Evolutionary conservation across 2,113 vertebrate species (phyloP).

Genomic region (Ammodytes dubius): DNA sequence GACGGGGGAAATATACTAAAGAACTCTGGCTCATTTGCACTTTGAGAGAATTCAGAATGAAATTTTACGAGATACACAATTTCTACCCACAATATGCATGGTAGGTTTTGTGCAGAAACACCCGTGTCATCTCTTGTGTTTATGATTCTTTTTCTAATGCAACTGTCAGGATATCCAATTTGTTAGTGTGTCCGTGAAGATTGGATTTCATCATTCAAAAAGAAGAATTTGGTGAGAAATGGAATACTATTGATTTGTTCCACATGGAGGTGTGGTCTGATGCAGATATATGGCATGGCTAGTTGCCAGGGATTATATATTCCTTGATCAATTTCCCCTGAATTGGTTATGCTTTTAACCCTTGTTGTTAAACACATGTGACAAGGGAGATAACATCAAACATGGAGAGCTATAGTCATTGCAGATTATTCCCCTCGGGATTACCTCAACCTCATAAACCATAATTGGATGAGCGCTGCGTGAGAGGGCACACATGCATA

Average conservation of each 20-base stretch:
- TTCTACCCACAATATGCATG: constrained; percentile 31
- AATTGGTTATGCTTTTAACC: constrained; percentile 70
- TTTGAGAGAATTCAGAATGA: constrained; percentile 51
- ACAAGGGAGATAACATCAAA: constrained; percentile 66
- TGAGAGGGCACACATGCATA: neutral
- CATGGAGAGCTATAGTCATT: constrained; percentile 11
- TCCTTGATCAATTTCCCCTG: constrained; percentile 61
- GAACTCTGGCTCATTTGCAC: constrained; percentile 55
- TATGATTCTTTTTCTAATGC: constrained; percentile 48
- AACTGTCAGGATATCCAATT: constrained; percentile 67
- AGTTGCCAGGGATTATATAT: constrained; percentile 54
- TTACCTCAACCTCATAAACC: constrained; percentile 46
- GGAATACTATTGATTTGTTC: constrained; percentile 78
- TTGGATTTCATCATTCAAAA: constrained; percentile 74
- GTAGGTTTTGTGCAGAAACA: constrained; percentile 22
- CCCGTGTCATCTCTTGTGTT: constrained; percentile 43
- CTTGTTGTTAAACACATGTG: constrained; percentile 64
- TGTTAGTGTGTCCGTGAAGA: constrained; percentile 69
- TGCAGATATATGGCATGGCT: constrained; percentile 58
- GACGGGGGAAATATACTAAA: constrained; percentile 52
- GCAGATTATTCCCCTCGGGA: constrained; percentile 31
- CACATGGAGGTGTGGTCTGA: constrained; percentile 67
- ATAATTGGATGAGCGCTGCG: constrained; percentile 4
- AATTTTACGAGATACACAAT: constrained; percentile 44
- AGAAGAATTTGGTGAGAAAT: constrained; percentile 75